Evolutionary conservation across 2,888 invertebrate genomes (phyloP).

Genomic region (Anaspis maculata): DNA sequence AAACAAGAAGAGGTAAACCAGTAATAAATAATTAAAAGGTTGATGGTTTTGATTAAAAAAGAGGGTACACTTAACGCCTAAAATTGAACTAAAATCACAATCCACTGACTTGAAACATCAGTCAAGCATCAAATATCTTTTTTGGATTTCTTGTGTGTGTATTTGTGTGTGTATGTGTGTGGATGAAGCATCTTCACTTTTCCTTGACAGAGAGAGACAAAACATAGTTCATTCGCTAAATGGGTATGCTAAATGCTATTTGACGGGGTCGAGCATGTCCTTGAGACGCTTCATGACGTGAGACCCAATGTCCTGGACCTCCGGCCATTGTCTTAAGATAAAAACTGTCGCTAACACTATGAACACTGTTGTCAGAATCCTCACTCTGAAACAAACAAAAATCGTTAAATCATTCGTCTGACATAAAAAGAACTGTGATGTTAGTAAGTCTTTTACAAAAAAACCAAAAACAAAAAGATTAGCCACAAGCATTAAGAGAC

Average conservation of each 20-base stretch:
- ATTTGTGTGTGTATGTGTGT: too few species aligned
- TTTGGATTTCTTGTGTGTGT: too few species aligned
- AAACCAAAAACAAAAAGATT: background rate
- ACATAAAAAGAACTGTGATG: background rate
- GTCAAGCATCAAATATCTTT: conserved; percentile 13
- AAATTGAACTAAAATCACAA: conserved; percentile 29
- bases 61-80: conserved; percentile 7
- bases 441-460: background rate
- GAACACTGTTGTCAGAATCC: conserved; percentile 75
- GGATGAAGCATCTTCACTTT: too few species aligned
- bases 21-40: conserved; percentile 1
- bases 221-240: conserved; percentile 21
- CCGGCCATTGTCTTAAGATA: conserved; percentile 84
- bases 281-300: conserved; percentile 71
- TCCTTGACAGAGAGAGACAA: too few species aligned
- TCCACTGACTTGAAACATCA: conserved; percentile 19
- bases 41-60: background rate
- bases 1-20: conserved; percentile 1
- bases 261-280: conserved; percentile 58
- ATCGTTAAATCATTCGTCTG: background rate
- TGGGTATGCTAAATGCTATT: conserved; percentile 35
- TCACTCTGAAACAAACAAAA: conserved; percentile 55
- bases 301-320: conserved; percentile 73
- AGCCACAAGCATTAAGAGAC: conserved; percentile 7
- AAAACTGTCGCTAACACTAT: conserved; percentile 75